Base-by-base conservation (phyloP, 2,113 vertebrate species). In the Trematocara stigmaticum region DNA sequence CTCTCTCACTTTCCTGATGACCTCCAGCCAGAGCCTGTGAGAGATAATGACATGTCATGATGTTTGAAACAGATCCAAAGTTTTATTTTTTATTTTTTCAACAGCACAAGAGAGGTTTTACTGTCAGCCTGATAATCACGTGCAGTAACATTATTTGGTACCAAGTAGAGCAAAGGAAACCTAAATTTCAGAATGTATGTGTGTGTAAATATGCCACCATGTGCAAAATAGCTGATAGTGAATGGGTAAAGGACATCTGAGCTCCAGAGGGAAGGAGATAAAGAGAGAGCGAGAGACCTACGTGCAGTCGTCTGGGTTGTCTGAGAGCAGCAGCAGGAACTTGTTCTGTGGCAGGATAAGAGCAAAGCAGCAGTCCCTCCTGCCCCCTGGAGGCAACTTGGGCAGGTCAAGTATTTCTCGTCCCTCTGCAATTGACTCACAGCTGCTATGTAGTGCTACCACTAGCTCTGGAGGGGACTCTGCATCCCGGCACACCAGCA, bases 1-100 rank as follows among this genome's bases (percentile, higher is more conserved):
- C 96, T 97, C 97, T 93, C 95, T 96, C 40, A 97, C 96, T 91
- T 97, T 97, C 55, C 95, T 95, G 66, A 97, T 94, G 35, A 96
- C 29, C 15, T 94, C 96, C 83, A 97, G 90, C 97, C 97, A 97
- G 29, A 96, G 90, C 84, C 97, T 97, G 90, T 79, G 40, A 51
- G 84, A 64, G 47, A 81, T 49, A 90, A 79, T 18, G 12, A 79
- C 1, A 15, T 11, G 40, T 83, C 18, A 83, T 90, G 40, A 49
- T 6, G 16, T n/a, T 29, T 57, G 26, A 85, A 56, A 45, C 79
- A 61, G n/a, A 52, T 15, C n/a, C 64, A 82, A 5, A n/a, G 10
- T 64, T 64, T 38, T 38, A 64, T 15, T 12, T 18, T 10, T 16
- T 11, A 29, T 7, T 5, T 10, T 74, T 31, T 29, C 0, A 3